A percentile compares a stretch with the other conserved stretches of the same genome.
Conservation (phyloP, 2,888 invertebrate species). For the Andrena bucephala region DNA sequence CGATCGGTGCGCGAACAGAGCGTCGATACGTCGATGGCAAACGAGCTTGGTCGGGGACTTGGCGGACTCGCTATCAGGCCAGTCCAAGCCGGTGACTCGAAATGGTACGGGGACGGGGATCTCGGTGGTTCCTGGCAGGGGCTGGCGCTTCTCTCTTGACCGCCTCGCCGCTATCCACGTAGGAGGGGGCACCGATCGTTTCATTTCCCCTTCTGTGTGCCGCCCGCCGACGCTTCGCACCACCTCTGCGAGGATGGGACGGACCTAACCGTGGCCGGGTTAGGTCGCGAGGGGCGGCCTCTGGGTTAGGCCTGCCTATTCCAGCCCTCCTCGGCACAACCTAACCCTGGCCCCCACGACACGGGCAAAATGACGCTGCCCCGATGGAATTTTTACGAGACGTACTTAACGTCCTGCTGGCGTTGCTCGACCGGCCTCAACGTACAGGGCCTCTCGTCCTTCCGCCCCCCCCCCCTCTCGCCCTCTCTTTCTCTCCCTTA, state of each 20-base stretch:
- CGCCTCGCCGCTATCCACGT: slow-evolving; percentile 66
- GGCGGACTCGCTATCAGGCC: slow-evolving; percentile 72
- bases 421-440: slow-evolving; percentile 52
- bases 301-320: slow-evolving; percentile 53
- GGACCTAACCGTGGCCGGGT: slow-evolving; percentile 80
- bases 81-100: slow-evolving; percentile 82
- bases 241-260: slow-evolving; percentile 82
- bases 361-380: slow-evolving; percentile 82
- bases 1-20: slow-evolving; percentile 58
- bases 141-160: slow-evolving; percentile 65
- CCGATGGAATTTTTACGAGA: slow-evolving; percentile 84
- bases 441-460: slow-evolving; percentile 61
- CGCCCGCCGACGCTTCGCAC: slow-evolving; percentile 26
- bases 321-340: slow-evolving; percentile 74
- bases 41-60: slow-evolving; percentile 55
- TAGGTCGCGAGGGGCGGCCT: slow-evolving; percentile 48
- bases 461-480: slow-evolving; percentile 28
- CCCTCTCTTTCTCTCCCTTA: neutral
- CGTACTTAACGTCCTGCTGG: slow-evolving; percentile 81
- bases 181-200: slow-evolving; percentile 66
- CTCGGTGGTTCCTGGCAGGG: slow-evolving; percentile 58
- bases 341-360: slow-evolving; percentile 52
- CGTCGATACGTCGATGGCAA: slow-evolving; percentile 65
- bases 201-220: slow-evolving; percentile 38
- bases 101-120: slow-evolving; percentile 83